Evolutionary conservation across 2,797 vertebrate species (phyloP), one percentile per base, ranked within the genome.

Genomic region (Coracias cyanogaster): DNA sequence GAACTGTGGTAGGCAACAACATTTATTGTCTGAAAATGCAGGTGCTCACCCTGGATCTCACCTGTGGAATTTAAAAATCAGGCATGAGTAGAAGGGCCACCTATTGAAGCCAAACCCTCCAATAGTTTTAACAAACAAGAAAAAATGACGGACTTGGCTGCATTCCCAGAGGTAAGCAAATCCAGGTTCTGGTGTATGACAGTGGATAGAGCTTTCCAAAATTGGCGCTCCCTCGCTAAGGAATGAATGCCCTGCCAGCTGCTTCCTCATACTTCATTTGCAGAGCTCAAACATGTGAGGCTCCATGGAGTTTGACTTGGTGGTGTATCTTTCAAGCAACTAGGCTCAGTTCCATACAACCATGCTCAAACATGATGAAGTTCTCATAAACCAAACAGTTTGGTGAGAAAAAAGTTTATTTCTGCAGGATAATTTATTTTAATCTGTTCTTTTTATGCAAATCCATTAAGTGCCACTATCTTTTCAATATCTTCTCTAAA

Each of bases 231-330:
- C 77, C 61, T 71, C 66, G 55, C 10, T 70, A 39, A 70, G n/a
- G n/a, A 62, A 80, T 46, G 66, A 79, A 84, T 64, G 61, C 25
- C 28, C 51, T 86, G 65, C 18, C 86, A 94, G 77, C 43, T 94
- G 82, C 64, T 89, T 73, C 66, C 85, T 83, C 80, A 67, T 74
- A 88, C 73, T 83, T 90, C 25, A 60, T 88, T 78, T 90, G 73
- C 82, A 39, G 66, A 90, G 45, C 66, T 96, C 70, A 86, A 81
- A 90, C 6, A 80, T 45, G 72, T 88, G 86, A 83, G 79, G 70
- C 72, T 80, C 55, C 64, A 64, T n/a, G 61, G 76, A 81, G 76
- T 77, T 48, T 39, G 45, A 55, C 69, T 67, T 86, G 82, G 67
- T 5, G 0, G 31, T 57, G 8, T 55, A 77, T 74, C 86, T 92